phyloP scores from a whole-genome alignment of 2,797 vertebrate species.

The Dicrostonyx torquatus region DNA sequence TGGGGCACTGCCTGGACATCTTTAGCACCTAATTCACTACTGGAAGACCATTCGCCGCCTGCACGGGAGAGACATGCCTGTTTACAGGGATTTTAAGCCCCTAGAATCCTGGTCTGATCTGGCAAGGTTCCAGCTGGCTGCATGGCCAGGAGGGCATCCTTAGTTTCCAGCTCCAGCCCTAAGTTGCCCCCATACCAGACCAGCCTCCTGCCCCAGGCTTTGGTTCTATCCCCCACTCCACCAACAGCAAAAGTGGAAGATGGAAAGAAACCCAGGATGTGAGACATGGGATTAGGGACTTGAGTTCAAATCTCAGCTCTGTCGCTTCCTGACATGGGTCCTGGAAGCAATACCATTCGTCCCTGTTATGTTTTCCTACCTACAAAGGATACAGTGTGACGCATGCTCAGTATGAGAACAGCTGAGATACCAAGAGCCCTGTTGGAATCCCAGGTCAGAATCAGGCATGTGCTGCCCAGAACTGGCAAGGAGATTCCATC shows the following conservation, averaged over 20 bases:
- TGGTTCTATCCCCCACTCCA: background rate
- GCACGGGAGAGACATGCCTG: conserved; percentile 81
- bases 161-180: background rate
- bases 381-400: background rate
- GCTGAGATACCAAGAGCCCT: background rate
- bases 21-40: conserved; percentile 89
- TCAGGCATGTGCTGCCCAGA: background rate
- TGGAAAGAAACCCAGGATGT: background rate
- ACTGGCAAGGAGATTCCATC: background rate
- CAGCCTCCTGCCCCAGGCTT: background rate
- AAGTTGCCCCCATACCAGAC: background rate
- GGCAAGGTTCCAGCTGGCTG: conserved; percentile 77
- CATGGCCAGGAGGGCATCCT: conserved; percentile 61
- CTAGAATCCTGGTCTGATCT: conserved; percentile 81
- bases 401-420: background rate
- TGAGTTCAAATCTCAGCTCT: background rate
- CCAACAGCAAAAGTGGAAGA: background rate
- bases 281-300: background rate
- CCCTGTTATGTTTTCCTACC: background rate
- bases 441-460: background rate
- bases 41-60: conserved; percentile 80
- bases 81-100: conserved; percentile 85
- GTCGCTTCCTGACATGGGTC: background rate
- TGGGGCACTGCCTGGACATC: conserved; percentile 86
- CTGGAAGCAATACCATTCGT: background rate